Evolutionary conservation across 2,888 invertebrate species (phyloP).

Genomic region (Bruchidius siliquastri): DNA sequence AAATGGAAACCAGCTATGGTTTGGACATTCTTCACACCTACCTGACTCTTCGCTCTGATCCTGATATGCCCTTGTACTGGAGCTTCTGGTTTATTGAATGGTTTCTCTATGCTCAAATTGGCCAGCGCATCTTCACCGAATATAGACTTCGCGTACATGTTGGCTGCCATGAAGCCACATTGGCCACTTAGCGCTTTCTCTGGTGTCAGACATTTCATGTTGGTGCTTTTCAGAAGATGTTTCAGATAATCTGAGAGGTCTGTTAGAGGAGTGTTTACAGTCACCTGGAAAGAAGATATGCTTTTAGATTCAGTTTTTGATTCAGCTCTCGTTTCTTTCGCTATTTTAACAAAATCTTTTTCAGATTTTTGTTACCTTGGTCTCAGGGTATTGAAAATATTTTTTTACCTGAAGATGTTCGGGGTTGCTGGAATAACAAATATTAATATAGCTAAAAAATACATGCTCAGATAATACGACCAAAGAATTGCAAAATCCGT

Average conservation of each 20-base stretch:
- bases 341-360: no score
- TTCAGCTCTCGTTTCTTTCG: no score
- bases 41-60: conserved; percentile 97
- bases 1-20: no score
- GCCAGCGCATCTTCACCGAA: conserved; percentile 98
- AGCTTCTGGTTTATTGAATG: conserved; percentile 78
- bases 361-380: no score
- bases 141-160: conserved; percentile 96
- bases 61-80: conserved; percentile 96
- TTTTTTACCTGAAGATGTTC: no score
- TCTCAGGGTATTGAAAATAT: no score
- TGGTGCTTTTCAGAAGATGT: conserved; percentile 89
- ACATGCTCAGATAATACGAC: no score
- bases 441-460: no score
- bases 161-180: conserved; percentile 99
- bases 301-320: no score
- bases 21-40: conserved; percentile 35
- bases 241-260: conserved; percentile 90
- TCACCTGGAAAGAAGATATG: conserved; percentile 43
- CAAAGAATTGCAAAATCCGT: no score
- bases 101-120: conserved; percentile 96
- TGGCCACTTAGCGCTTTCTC: conserved; percentile 95
- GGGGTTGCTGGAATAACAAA: no score
- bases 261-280: conserved; percentile 89
- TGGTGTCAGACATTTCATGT: conserved; percentile 98